Evolutionary conservation across 1,140 invertebrate genomes (phyloP).

Genomic region (Diuraphis noxia): DNA sequence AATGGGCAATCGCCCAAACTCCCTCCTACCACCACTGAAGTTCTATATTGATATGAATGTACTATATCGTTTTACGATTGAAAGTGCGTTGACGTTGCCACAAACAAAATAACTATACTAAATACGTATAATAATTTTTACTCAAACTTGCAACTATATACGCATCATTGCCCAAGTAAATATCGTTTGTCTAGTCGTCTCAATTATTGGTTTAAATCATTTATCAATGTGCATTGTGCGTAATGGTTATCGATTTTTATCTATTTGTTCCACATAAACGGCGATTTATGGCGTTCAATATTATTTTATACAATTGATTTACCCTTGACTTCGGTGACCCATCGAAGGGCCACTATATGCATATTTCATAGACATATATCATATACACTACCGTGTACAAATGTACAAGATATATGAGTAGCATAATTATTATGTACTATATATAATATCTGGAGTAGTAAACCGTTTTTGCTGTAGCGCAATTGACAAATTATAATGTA

Average conservation of each 20-base stretch:
- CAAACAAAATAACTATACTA: not conserved
- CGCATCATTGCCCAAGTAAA: not conserved
- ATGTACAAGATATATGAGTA: no score
- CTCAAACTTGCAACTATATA: not conserved
- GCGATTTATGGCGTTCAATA: not conserved
- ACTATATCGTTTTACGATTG: not conserved
- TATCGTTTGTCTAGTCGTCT: not conserved
- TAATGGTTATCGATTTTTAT: not conserved
- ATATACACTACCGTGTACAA: no score
- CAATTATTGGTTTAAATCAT: not conserved
- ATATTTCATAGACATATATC: not conserved
- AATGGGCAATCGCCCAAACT: no score
- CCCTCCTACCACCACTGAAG: not conserved
- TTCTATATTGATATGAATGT: not conserved
- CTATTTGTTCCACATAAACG: not conserved
- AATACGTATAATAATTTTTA: not conserved
- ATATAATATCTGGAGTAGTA: not conserved
- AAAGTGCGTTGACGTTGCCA: not conserved
- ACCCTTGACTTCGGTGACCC: constrained; percentile 15
- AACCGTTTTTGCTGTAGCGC: not conserved
- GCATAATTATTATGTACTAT: no score
- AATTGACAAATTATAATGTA: not conserved
- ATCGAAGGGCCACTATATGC: not conserved
- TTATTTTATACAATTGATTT: not conserved
- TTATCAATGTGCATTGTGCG: not conserved